Base-by-base conservation (phyloP, 2,113 vertebrate genomes). In the Cercocebus atys region DNA sequence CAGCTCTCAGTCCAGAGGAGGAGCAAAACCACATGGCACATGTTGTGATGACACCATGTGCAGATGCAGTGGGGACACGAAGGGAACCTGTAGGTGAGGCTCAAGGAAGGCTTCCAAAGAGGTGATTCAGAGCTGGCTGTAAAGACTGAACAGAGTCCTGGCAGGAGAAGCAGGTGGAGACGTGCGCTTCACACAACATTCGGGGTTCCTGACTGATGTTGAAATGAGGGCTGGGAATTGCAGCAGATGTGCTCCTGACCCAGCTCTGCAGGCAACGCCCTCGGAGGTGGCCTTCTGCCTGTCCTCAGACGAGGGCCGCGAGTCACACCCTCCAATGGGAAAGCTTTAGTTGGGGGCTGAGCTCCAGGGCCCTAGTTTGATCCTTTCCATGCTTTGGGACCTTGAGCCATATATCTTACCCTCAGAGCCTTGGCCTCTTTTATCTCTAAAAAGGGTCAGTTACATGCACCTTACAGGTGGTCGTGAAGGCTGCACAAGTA, bases 161-260 rank as follows among this genome's bases (percentile, higher is more conserved):
- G 2, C 0, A 0, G 50, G 30, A 23, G 70, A 10, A 72, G 12
- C 1, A 22, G 10, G 11, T 14, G 40, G 18, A 30, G 70, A 40
- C 0, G 0, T 25, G 61, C 0, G 0, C 6, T 32, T 52, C 64
- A 50, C 27, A 7, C 30, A 57, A 50, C 3, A 2, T 1, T 17
- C 1, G 0, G 0, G 32, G 47, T 78, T 50, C 38, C 2, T 3
- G 72, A 50, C 6, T 40, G 12, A 20, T 27, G 32, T 88, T 45
- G 59, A 45, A 22, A 17, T 5, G 13, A 68, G n/a, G 47, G 12
- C 35, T 3, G 0, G 52, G n/a, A 4, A 68, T 43, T 2, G 3
- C 1, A 38, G 18, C 16, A 18, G 18, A 18, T 1, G 1, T 2
- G 25, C 25, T 16, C 17, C 59, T 2, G 47, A 47, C 76, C 7